A percentile compares a stretch with the other conserved stretches of the same genome.
Evolutionary conservation across 2,797 vertebrate genomes (phyloP).

Genomic region (Malacoraja senta): DNA sequence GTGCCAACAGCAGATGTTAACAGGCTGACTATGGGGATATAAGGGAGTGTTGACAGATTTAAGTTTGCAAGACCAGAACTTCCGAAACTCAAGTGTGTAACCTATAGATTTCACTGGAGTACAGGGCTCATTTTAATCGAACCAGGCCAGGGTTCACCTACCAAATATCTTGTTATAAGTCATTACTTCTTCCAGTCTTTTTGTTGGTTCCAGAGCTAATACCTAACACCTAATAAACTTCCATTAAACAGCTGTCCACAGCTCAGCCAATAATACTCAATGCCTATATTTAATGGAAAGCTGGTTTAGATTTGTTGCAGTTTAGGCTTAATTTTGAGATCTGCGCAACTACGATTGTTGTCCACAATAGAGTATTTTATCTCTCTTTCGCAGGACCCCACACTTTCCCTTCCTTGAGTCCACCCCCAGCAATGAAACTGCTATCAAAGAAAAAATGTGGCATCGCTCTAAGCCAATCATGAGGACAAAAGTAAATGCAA

Average conservation of each 20-base stretch:
- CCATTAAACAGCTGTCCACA: neutral
- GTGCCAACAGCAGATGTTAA: constrained; percentile 53
- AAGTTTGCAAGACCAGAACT: constrained; percentile 40
- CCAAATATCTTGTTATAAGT: constrained; percentile 28
- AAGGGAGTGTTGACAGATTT: constrained; percentile 38
- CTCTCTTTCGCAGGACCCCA: neutral
- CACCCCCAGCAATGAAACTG: neutral
- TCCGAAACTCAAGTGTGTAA: constrained; percentile 41
- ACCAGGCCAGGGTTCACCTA: neutral
- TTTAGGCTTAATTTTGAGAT: neutral
- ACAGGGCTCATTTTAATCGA: neutral
- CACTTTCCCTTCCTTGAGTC: neutral
- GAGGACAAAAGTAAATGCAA: neutral
- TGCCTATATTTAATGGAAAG: neutral
- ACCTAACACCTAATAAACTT: constrained; percentile 12
- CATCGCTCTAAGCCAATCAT: neutral
- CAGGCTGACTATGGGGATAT: constrained; percentile 46
- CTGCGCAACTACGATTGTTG: neutral
- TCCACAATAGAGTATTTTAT: neutral
- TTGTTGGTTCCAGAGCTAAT: constrained; percentile 12
- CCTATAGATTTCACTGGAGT: constrained; percentile 40
- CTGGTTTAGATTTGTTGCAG: neutral
- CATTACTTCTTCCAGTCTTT: neutral
- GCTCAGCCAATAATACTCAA: neutral
- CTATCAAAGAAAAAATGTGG: neutral